Base-by-base conservation (phyloP, 2,888 invertebrate species). In the Orthosia incerta region DNA sequence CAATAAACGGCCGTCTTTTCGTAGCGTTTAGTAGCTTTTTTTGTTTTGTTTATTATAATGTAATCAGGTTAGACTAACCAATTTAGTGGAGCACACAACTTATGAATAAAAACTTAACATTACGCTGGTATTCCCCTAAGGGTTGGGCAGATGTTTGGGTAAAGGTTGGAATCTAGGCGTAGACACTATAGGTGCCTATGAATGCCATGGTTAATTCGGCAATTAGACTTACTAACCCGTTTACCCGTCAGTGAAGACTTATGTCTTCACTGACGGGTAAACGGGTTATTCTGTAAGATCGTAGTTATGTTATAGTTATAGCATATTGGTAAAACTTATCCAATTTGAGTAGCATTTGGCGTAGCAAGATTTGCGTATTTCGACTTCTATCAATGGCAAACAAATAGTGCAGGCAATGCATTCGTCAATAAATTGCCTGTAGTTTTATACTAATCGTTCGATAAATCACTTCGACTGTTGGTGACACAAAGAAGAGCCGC, bases 381-480 rank as follows among this genome's bases (percentile, higher is more conserved):
- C 18, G 31, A 72, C 46, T 57, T 31, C 13, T 18, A 46, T 50
- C 7, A 45, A n/a, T 69, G 13, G 15, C 46, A 53, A 46, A 39
- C 59, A 78, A 48, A 23, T 48, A 48, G 23, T 18, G 13, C 23
- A 13, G 3, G 48, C 39, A 55, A 15, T 71, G 2, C 18, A 51
- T 75, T 55, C 20, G 13, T 26, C 55, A 71, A 45, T 26, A 45
- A 16, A 60, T 50, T 18, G 26, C 16, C 16, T 12, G 26, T 23
- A 45, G 18, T 18, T n/a, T 0, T 9, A 26, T 20, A 18, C 56
- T 62, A 59, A 57, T 66, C 12, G 48, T 48, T 65, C 56, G 46
- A 48, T 80, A 61, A 65, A 57, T 74, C 60, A 61, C 31, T 64
- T 31, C 23, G 3, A 18, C 18, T 39, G 59, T 39, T 59, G 53